phyloP scores from a whole-genome alignment of 2,113 vertebrate species.

The Pygoscelis antarcticus region DNA sequence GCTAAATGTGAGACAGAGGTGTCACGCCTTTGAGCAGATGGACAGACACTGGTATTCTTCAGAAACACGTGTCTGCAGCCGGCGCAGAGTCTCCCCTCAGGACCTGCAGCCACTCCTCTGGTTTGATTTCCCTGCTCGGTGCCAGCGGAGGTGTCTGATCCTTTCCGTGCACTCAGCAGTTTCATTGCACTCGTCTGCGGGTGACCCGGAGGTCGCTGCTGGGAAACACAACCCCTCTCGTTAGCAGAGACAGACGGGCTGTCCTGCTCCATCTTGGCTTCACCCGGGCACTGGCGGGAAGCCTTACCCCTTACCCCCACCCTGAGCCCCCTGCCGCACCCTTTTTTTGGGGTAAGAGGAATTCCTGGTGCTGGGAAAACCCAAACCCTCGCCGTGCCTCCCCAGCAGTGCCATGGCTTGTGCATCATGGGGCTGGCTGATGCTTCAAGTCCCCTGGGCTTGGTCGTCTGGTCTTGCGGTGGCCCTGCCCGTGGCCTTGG shows the following conservation, averaged over 20 bases:
- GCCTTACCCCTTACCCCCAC: not conserved
- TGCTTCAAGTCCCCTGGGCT: not conserved
- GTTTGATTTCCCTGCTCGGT: not conserved
- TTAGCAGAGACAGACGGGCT: fast-evolving
- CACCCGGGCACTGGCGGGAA: fast-evolving
- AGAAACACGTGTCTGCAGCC: not conserved
- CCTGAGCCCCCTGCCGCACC: not conserved
- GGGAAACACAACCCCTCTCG: not conserved
- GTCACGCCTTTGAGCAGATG: not conserved
- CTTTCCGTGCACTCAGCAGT: not conserved
- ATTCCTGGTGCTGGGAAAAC: not conserved
- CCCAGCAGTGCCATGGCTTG: fast-evolving
- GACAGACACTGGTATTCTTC: not conserved
- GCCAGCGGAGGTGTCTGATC: not conserved
- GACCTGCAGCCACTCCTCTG: not conserved
- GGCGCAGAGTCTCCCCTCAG: not conserved
- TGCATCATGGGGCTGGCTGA: not conserved
- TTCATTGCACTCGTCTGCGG: not conserved
- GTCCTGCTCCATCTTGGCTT: not conserved
- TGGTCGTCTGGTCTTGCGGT: not conserved
- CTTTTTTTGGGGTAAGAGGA: not conserved
- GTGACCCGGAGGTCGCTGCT: not conserved
- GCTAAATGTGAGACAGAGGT: not conserved
- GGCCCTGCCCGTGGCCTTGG: not conserved
- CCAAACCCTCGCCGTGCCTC: not conserved